Conservation (phyloP, 2,797 vertebrate genomes). For the Catostomus latipinnis region DNA sequence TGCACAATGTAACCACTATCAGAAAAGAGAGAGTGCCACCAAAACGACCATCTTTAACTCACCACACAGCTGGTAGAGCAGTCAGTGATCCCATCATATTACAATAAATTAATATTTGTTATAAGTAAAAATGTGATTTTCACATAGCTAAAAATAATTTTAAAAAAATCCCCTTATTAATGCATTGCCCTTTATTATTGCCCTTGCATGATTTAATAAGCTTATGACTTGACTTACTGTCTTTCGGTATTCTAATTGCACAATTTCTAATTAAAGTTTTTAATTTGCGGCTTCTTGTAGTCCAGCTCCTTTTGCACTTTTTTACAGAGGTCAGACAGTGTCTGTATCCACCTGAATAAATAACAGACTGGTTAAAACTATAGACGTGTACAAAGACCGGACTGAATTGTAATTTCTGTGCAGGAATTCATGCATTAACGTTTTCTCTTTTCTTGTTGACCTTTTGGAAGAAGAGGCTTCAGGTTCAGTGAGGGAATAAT, state of each 20-base stretch:
- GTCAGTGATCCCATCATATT: not conserved
- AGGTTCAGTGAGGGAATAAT: not conserved
- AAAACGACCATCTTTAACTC: too few species aligned
- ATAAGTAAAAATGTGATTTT: not conserved
- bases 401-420: conserved; percentile 25
- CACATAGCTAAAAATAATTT: not conserved
- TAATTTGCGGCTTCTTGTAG: not conserved
- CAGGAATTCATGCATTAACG: conserved; percentile 29
- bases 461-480: conserved; percentile 9
- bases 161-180: not conserved
- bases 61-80: not conserved
- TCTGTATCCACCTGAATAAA: conserved; percentile 39
- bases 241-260: not conserved
- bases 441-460: conserved; percentile 4
- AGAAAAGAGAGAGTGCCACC: too few species aligned
- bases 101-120: not conserved
- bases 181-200: not conserved
- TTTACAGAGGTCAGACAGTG: not conserved
- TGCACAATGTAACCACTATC: too few species aligned
- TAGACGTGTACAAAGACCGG: conserved; percentile 22
- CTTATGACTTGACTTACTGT: not conserved
- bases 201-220: conserved; percentile 4
- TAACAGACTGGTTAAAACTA: conserved; percentile 30
- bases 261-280: not conserved
- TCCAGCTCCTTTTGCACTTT: conserved; percentile 13